These are phyloP conservation scores for Nomia melanderi DNA, from an alignment of 1,140 invertebrate genomes.

Conservation along the genomic window DNA sequence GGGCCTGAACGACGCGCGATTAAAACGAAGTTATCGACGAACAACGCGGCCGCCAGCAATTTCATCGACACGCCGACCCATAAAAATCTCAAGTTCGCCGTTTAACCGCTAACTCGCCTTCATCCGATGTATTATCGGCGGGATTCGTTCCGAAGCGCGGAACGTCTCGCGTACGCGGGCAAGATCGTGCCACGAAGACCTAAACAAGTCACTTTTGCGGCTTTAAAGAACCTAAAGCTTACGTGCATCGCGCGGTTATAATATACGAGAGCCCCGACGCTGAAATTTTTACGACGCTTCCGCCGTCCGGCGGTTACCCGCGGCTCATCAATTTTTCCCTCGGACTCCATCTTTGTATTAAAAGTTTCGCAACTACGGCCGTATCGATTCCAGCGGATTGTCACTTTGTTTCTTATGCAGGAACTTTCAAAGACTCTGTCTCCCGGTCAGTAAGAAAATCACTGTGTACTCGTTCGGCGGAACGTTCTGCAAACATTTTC, in stretches of 20 bases:
- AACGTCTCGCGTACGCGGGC: not conserved
- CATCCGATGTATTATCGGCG: not conserved
- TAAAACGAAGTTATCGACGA: not conserved
- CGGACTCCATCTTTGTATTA: not conserved
- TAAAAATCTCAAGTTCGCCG: not conserved
- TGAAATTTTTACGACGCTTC: not conserved
- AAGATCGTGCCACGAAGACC: not conserved
- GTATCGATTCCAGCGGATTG: slow-evolving; percentile 14
- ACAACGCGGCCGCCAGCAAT: not conserved
- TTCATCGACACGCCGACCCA: no score
- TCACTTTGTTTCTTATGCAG: not conserved
- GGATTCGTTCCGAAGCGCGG: not conserved
- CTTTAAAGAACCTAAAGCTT: not conserved
- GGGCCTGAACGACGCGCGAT: not conserved
- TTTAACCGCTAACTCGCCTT: not conserved
- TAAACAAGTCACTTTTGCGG: not conserved
- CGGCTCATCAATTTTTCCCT: slow-evolving; percentile 1
- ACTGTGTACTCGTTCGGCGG: not conserved
- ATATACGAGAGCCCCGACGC: not conserved
- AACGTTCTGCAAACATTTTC: not conserved
- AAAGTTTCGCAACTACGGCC: slow-evolving; percentile 6
- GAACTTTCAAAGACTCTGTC: slow-evolving; percentile 5
- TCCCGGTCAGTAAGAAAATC: slow-evolving; percentile 1
- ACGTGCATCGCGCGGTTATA: not conserved
- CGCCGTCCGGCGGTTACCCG: no score